Conservation (phyloP, 2,888 invertebrate genomes). For the Drosophila colorata region DNA sequence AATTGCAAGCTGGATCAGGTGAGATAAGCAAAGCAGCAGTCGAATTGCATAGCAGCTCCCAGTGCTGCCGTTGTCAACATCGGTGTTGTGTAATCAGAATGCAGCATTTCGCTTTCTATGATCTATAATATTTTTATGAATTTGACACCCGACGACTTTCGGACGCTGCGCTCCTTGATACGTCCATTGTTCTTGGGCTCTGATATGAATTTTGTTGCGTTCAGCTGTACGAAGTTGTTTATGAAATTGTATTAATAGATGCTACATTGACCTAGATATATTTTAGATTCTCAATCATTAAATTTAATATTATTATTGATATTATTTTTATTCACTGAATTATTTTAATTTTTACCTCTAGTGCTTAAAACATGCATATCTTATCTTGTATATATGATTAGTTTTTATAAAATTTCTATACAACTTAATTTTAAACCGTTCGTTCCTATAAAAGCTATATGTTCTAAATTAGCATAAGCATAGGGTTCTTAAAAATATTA, state of each 20-base stretch:
- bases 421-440: no score
- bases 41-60: constrained; percentile 23
- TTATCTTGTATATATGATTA: no score
- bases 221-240: constrained; percentile 3
- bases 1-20: constrained; percentile 25
- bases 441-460: no score
- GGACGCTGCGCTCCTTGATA: constrained; percentile 20
- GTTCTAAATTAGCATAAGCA: no score
- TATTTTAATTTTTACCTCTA: no score
- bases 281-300: no score
- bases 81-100: constrained; percentile 32
- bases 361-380: no score
- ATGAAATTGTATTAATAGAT: neutral
- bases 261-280: no score
- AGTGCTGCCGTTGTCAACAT: neutral
- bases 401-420: no score
- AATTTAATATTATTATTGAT: no score
- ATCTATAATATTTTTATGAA: constrained; percentile 5
- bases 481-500: no score
- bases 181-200: neutral
- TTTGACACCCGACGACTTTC: constrained; percentile 36
- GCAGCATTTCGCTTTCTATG: constrained; percentile 20
- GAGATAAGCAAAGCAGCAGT: constrained; percentile 24
- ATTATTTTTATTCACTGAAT: no score
- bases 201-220: constrained; percentile 20